These are phyloP conservation scores for Oeneis ivallda DNA, from an alignment of 2,888 invertebrate species.

Conservation along the genomic window DNA sequence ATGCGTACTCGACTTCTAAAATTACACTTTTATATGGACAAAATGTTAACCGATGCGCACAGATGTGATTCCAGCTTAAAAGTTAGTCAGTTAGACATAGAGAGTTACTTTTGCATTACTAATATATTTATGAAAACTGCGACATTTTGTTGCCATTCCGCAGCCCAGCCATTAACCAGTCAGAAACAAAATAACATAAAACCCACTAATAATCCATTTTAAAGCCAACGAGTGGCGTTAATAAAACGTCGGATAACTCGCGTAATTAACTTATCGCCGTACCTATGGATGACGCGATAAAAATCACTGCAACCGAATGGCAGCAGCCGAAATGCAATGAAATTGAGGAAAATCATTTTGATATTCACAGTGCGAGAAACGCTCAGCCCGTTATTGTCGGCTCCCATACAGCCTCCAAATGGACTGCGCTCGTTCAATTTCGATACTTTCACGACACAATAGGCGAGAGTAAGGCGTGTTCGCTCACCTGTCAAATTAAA, in stretches of 20 bases:
- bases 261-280: conserved; percentile 58
- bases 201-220: conserved; percentile 35
- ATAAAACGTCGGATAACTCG: conserved; percentile 51
- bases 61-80: no score
- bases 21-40: no score
- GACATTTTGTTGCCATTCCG: not conserved
- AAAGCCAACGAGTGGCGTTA: conserved; percentile 43
- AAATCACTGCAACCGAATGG: conserved; percentile 53
- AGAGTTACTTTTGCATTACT: no score
- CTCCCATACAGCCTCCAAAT: conserved; percentile 69
- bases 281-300: conserved; percentile 47
- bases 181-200: conserved; percentile 24
- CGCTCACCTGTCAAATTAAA: conserved; percentile 80
- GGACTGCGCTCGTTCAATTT: conserved; percentile 77
- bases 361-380: conserved; percentile 68
- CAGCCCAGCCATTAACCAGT: not conserved
- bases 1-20: no score
- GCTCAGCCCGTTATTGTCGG: conserved; percentile 70
- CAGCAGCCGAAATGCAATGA: conserved; percentile 59
- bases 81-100: no score
- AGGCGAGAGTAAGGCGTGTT: conserved; percentile 75
- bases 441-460: conserved; percentile 80
- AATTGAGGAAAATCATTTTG: conserved; percentile 71
- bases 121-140: not conserved
- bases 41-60: no score